These are phyloP conservation scores for Drosophila baimaii DNA, from an alignment of 1,140 invertebrate species.

Conservation along the genomic window DNA sequence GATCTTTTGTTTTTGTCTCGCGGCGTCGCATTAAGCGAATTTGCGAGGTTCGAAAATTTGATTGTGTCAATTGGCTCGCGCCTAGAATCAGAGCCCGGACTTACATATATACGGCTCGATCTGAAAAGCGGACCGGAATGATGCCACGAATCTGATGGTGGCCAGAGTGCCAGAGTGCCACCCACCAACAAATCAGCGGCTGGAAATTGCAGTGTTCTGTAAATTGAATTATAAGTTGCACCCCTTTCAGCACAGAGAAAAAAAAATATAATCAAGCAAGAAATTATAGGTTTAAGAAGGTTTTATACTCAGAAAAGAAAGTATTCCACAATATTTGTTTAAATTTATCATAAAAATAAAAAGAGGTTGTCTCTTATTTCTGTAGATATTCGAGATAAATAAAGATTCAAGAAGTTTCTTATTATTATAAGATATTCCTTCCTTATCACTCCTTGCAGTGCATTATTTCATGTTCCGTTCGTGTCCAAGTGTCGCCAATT, in stretches of 20 bases:
- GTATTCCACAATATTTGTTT: no score
- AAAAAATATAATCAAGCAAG: neutral
- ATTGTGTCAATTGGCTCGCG: conserved; percentile 81
- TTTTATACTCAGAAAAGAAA: neutral
- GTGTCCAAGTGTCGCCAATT: conserved; percentile 73
- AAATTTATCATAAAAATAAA: neutral
- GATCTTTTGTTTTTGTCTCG: conserved; percentile 51
- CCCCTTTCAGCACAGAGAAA: neutral
- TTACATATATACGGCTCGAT: conserved; percentile 14
- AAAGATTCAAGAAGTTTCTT: no score
- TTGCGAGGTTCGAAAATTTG: conserved; percentile 66
- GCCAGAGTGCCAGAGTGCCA: conserved; percentile 23
- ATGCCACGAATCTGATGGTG: conserved; percentile 38
- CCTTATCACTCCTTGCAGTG: neutral
- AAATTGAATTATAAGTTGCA: conserved; percentile 71
- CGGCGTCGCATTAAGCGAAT: conserved; percentile 74
- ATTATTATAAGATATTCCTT: neutral
- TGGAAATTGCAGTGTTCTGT: conserved; percentile 29
- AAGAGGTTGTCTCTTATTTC: neutral
- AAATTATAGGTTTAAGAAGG: neutral
- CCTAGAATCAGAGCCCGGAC: conserved; percentile 56
- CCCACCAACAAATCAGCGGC: conserved; percentile 43
- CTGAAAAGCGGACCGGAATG: conserved; percentile 13
- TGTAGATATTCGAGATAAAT: no score
- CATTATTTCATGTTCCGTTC: conserved; percentile 24